Evolutionary conservation across 2,888 invertebrate species (phyloP), one percentile per base, ranked within the genome.

Genomic region (Calameuta pallipes): DNA sequence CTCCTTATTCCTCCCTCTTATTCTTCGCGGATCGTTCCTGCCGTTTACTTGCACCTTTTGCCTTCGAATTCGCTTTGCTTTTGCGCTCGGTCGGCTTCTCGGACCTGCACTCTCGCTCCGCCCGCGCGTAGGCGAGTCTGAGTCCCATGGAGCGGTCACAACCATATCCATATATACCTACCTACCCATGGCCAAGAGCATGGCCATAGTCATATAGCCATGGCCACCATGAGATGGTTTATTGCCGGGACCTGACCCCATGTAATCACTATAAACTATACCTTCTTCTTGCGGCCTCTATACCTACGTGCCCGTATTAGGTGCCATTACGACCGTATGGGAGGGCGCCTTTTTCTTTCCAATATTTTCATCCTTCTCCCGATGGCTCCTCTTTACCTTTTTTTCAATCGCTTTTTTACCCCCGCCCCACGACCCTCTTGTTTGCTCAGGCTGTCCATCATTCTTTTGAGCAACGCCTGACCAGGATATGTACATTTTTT

Each of bases 241-340:
- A 91, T 91, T 90, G 88, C 90, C 86, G 82, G 78, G 89, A 91
- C 90, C 90, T 91, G 91, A 91, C 91, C 91, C 89, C 91, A 89
- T 91, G 91, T 90, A 91, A 91, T 91, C 90, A 90, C 91, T 90
- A 90, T 90, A 91, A 90, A 90, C 90, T 90, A 90, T 91, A 90
- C 87, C 88, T 90, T 89, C 88, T 89, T 87, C 89, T 87, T 87
- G 83, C 79, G 69, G 80, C 77, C 71, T 71, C 71, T 80, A 80
- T 87, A 85, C 81, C 86, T 87, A 89, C 87, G 88, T 88, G 88
- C 85, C 86, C 88, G 88, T 90, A 91, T 91, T 90, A 90, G 88
- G 86, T 89, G 85, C 89, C 87, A 90, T 91, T 90, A 90, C 87
- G 82, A 81, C 83, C 75, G 81, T 80, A 86, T 83, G 79, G 83